Evolutionary conservation across 2,888 invertebrate species (phyloP).

Genomic region (Dolichopus griseipennis): DNA sequence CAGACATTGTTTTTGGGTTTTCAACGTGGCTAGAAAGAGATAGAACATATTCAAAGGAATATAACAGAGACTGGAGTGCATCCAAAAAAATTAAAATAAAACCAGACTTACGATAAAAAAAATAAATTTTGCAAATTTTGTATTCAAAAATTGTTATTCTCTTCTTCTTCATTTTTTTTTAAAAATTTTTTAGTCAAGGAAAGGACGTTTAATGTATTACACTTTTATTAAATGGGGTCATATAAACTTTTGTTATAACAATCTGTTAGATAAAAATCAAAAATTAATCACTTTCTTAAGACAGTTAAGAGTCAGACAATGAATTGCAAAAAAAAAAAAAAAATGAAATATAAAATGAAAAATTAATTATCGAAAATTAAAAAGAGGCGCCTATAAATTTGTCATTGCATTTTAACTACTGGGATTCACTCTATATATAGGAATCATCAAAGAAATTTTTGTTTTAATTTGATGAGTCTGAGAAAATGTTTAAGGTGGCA

Average conservation of each 20-base stretch:
- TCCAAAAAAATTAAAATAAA: too few species aligned
- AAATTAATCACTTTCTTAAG: not conserved
- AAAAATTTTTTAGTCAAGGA: not conserved
- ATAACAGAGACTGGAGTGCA: too few species aligned
- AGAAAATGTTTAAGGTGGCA: too few species aligned
- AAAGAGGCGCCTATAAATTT: not conserved
- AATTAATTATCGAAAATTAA: not conserved
- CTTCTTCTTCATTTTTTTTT: not conserved
- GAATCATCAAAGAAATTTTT: too few species aligned
- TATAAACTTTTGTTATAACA: not conserved
- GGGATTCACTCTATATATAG: too few species aligned
- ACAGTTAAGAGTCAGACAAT: not conserved
- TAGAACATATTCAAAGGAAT: not conserved
- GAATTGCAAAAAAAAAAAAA: not conserved
- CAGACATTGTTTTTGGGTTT: too few species aligned
- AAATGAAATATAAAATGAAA: not conserved
- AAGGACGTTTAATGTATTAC: not conserved
- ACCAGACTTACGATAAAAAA: not conserved
- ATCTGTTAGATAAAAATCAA: not conserved
- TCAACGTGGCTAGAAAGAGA: not conserved
- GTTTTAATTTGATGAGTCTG: too few species aligned
- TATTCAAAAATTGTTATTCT: not conserved
- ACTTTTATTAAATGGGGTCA: not conserved
- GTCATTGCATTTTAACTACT: not conserved
- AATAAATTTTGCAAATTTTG: not conserved